phyloP scores from a whole-genome alignment of 2,888 invertebrate genomes.

The Tortrix viridana region DNA sequence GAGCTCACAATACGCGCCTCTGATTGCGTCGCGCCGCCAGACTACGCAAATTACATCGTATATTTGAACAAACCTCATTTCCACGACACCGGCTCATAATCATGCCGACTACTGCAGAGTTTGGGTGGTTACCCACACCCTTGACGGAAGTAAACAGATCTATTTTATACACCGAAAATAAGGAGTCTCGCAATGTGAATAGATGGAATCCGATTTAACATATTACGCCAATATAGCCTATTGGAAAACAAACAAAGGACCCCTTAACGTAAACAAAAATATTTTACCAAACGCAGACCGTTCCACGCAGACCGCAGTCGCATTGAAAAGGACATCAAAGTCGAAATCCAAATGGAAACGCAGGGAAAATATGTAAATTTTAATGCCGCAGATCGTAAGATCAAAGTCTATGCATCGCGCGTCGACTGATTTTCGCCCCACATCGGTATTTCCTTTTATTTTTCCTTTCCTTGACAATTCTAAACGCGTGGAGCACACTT shows the following conservation, averaged over 20 bases:
- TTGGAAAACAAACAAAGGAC: slow-evolving; percentile 45
- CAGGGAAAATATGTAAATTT: slow-evolving; percentile 79
- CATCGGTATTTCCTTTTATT: slow-evolving; percentile 51
- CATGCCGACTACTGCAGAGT: slow-evolving; percentile 43
- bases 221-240: slow-evolving; percentile 34
- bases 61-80: slow-evolving; percentile 63
- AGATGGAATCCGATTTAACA: slow-evolving; percentile 29
- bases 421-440: slow-evolving; percentile 57
- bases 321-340: slow-evolving; percentile 77
- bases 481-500: slow-evolving; percentile 46
- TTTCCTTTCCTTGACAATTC: slow-evolving; percentile 50
- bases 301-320: slow-evolving; percentile 55
- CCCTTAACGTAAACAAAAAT: slow-evolving; percentile 43
- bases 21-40: slow-evolving; percentile 76
- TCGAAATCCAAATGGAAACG: slow-evolving; percentile 66
- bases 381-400: slow-evolving; percentile 69
- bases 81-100: slow-evolving; percentile 58
- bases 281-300: slow-evolving; percentile 46
- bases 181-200: neutral
- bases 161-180: neutral
- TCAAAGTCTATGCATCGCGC: slow-evolving; percentile 63
- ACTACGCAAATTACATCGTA: slow-evolving; percentile 63
- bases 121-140: slow-evolving; percentile 18
- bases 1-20: slow-evolving; percentile 57
- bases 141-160: slow-evolving; percentile 33